These are phyloP conservation scores for Sesamia nonagrioides DNA, from an alignment of 1,140 invertebrate genomes.

Conservation along the genomic window DNA sequence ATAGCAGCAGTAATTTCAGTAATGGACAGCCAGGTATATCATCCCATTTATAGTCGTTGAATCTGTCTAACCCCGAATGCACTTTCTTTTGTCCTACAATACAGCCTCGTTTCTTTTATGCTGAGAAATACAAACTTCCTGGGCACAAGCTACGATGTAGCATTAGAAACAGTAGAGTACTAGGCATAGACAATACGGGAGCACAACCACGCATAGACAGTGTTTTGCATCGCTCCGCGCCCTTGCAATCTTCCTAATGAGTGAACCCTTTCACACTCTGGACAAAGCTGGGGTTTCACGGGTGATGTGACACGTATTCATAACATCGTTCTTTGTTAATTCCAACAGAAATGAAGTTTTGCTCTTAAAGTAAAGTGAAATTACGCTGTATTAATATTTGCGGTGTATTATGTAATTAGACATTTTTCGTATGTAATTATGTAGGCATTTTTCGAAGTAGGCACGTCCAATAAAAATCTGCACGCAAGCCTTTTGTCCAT, in stretches of 20 bases:
- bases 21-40: conserved; percentile 65
- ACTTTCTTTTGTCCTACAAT: conserved; percentile 72
- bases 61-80: conserved; percentile 75
- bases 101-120: conserved; percentile 67
- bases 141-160: conserved; percentile 65
- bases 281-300: conserved; percentile 84
- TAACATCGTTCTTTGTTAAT: conserved; percentile 73
- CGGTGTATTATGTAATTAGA: neutral
- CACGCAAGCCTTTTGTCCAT: neutral
- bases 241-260: conserved; percentile 87
- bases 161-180: conserved; percentile 68
- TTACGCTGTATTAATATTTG: neutral
- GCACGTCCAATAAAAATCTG: too few species aligned
- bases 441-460: too few species aligned
- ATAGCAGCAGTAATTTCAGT: conserved; percentile 67
- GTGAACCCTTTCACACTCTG: conserved; percentile 85
- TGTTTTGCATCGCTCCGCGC: conserved; percentile 72
- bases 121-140: conserved; percentile 70
- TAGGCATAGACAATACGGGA: conserved; percentile 68
- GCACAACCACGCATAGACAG: conserved; percentile 71
- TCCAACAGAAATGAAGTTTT: conserved; percentile 72
- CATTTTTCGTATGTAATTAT: neutral
- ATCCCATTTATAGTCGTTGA: conserved; percentile 65
- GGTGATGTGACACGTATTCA: conserved; percentile 83
- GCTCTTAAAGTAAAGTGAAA: conserved; percentile 29